These are phyloP conservation scores for Magallana angulata DNA, from an alignment of 1,140 invertebrate genomes.

Conservation along the genomic window DNA sequence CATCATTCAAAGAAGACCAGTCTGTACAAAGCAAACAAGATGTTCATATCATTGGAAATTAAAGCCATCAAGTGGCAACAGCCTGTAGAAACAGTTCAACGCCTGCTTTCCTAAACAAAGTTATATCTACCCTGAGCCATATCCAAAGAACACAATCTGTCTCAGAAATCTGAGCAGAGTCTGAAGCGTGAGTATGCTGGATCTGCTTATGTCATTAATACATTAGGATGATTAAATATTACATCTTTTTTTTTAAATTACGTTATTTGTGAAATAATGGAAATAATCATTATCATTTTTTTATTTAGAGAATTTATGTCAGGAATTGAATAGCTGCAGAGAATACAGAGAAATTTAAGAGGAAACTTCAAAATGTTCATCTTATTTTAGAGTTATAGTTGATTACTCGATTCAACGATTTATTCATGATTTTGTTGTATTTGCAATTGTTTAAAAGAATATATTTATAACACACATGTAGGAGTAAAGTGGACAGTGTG, in stretches of 20 bases:
- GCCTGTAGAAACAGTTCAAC: not conserved
- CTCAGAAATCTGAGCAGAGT: not conserved
- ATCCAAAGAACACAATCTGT: not conserved
- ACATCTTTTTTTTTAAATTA: not conserved
- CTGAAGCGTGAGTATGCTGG: not conserved
- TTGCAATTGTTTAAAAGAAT: no score
- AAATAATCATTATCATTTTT: no score
- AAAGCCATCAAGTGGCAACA: not conserved
- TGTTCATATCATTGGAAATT: not conserved
- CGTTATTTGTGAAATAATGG: no score
- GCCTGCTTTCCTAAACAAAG: not conserved
- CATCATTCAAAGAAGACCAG: no score
- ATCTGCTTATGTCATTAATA: not conserved
- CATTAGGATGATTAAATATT: not conserved
- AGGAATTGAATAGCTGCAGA: not conserved
- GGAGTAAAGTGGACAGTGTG: not conserved
- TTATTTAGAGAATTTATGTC: conserved; percentile 22
- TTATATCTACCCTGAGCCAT: not conserved
- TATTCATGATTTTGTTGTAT: no score
- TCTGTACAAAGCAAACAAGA: no score
- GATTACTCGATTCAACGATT: no score
- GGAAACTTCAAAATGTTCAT: not conserved
- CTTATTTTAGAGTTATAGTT: no score
- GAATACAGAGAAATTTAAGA: not conserved
- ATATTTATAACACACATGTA: not conserved